Evolutionary conservation across 2,797 vertebrate species (phyloP).

Genomic region (Novumbra hubbsi): DNA sequence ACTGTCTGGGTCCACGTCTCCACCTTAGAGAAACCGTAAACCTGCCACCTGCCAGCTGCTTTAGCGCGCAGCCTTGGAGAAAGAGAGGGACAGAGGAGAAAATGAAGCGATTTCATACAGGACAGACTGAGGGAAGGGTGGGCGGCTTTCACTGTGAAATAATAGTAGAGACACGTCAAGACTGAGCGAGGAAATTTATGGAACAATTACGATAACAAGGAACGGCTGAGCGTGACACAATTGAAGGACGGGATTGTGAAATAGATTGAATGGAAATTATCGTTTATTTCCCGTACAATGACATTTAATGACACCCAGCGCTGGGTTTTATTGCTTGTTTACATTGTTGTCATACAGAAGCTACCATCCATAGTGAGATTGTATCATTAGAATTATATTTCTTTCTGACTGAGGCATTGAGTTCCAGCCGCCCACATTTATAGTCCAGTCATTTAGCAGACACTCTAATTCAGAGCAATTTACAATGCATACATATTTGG

Average conservation of each 20-base stretch:
- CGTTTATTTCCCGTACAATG: background rate
- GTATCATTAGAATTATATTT: background rate
- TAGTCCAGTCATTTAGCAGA: too few species aligned
- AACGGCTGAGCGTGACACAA: slow-evolving; percentile 5
- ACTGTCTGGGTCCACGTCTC: background rate
- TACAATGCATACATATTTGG: too few species aligned
- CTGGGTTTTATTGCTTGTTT: background rate
- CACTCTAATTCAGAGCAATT: too few species aligned
- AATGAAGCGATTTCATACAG: slow-evolving; percentile 1
- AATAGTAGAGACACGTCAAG: background rate
- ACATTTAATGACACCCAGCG: background rate
- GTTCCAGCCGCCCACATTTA: background rate
- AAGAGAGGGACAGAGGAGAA: background rate
- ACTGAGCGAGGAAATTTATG: background rate
- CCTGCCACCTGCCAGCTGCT: slow-evolving; percentile 8
- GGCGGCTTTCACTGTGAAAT: background rate
- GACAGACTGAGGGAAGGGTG: background rate
- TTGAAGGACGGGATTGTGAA: background rate
- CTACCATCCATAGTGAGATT: background rate
- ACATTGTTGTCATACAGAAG: background rate
- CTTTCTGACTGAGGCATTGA: background rate
- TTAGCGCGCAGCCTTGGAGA: slow-evolving; percentile 14
- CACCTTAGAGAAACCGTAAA: slow-evolving; percentile 20
- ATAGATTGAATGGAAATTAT: slow-evolving; percentile 1
- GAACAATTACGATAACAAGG: background rate